Base-by-base conservation (phyloP, 2,888 invertebrate genomes). In the Scaptomyza flava region DNA sequence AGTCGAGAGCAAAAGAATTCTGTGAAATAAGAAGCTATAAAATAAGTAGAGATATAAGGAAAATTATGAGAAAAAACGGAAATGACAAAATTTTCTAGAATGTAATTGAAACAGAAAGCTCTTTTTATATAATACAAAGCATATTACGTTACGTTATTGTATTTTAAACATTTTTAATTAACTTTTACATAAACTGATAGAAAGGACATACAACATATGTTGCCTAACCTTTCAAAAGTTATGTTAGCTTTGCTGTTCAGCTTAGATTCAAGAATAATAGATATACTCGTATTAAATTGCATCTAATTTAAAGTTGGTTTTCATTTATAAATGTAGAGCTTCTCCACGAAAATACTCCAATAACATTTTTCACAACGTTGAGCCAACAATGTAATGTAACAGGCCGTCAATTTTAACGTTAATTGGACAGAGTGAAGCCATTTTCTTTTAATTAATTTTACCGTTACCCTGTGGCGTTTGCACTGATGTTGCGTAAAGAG, bases 361-460 rank as follows among this genome's bases (percentile, higher is more conserved):
- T 23, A 27, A 17, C 1, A 17, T 17, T 17, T 17, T 17, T 1
- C 17, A 17, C 17, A 17, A 17, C 17, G 1, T 17, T 17, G 17
- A 17, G 17, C 17, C 17, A 17, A 34, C 66, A 53, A 60, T 51
- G 48, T 14, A 47, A 52, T 41, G 47, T 68, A 63, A 57, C 48
- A 61, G 46, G 51, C 64, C 57, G 60, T 65, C 65, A 59, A 58
- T 33, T 72, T 66, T 41, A 48, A 38, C 43, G 65, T 42, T 65
- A 77, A 81, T 68, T 68, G 68, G 46, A 66, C 45, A 62, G 30
- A 30, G n/a, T 36, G 47, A 23, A 33, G 59, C 47, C 66, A 77
- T 84, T 79, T 77, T 63, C 57, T 61, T 77, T 67, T 50, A 72
- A 56, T 63, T 64, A 63, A 68, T 64, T 61, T 50, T 20, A 31